Percentiles rank a stretch among this genome's conserved stretches.
These are phyloP conservation scores for Bryconaethiops microstoma DNA, from an alignment of 2,797 vertebrate species.

Conservation along the genomic window DNA sequence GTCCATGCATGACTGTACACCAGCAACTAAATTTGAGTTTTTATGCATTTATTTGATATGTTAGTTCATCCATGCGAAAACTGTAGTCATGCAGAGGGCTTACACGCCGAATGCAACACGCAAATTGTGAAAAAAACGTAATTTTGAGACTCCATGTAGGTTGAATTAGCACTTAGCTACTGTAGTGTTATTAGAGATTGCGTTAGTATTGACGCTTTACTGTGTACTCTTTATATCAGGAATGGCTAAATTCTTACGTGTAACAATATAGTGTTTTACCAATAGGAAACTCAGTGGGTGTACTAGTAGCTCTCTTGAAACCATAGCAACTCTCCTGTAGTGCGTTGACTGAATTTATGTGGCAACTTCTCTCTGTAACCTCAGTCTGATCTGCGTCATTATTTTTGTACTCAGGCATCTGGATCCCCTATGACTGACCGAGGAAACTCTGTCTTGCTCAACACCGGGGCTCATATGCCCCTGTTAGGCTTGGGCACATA, in stretches of 20 bases:
- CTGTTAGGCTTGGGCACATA: constrained; percentile 83
- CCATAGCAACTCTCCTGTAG: too few species aligned
- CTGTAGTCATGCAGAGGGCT: too few species aligned
- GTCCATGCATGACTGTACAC: neutral
- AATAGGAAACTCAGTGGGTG: too few species aligned
- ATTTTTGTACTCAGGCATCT: neutral
- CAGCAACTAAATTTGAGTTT: neutral
- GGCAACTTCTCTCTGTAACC: constrained; percentile 1
- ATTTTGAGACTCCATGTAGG: neutral
- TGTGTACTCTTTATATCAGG: too few species aligned
- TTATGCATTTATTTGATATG: neutral
- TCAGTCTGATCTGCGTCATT: neutral
- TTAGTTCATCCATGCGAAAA: neutral
- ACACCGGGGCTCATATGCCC: constrained; percentile 78
- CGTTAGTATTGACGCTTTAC: neutral
- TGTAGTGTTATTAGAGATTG: neutral
- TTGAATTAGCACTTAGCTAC: neutral
- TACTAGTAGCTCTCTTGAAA: too few species aligned
- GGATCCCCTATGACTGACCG: constrained; percentile 51
- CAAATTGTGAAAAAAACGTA: neutral
- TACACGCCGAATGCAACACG: neutral
- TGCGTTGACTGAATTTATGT: too few species aligned
- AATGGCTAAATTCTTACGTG: too few species aligned
- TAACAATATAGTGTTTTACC: too few species aligned
- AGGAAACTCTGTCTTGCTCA: constrained; percentile 65